Percentiles rank a stretch among this genome's conserved stretches.
phyloP scores from a whole-genome alignment of 2,797 vertebrate genomes.

The Muscicapa striata region DNA sequence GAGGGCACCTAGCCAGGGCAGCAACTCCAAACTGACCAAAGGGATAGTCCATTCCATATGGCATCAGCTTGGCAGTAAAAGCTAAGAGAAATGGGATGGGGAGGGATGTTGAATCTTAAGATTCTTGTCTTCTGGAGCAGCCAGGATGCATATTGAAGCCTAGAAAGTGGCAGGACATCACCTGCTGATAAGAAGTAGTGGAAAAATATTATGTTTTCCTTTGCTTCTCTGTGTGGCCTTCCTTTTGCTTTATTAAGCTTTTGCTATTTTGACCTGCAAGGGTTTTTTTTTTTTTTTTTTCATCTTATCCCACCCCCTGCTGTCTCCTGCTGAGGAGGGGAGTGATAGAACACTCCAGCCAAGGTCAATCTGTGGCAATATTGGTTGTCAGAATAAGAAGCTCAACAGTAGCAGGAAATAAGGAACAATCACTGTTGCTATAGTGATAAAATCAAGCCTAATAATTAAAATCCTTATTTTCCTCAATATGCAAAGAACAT shows the following conservation, averaged over 20 bases:
- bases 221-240: neutral
- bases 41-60: no score
- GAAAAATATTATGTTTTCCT: neutral
- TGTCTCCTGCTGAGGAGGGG: neutral
- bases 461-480: neutral
- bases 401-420: neutral
- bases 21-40: neutral
- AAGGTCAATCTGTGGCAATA: neutral
- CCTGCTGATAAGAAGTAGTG: neutral
- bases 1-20: neutral
- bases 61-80: neutral
- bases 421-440: neutral
- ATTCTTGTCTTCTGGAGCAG: neutral
- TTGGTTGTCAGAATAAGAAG: neutral
- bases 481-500: neutral
- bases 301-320: neutral
- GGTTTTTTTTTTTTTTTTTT: neutral
- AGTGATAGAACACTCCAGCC: neutral
- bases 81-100: fast-evolving
- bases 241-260: neutral
- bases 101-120: fast-evolving
- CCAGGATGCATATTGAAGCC: fast-evolving
- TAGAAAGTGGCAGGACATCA: neutral
- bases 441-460: neutral
- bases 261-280: neutral